phyloP scores from a whole-genome alignment of 2,113 vertebrate species.

The Neomonachus schauinslandi region DNA sequence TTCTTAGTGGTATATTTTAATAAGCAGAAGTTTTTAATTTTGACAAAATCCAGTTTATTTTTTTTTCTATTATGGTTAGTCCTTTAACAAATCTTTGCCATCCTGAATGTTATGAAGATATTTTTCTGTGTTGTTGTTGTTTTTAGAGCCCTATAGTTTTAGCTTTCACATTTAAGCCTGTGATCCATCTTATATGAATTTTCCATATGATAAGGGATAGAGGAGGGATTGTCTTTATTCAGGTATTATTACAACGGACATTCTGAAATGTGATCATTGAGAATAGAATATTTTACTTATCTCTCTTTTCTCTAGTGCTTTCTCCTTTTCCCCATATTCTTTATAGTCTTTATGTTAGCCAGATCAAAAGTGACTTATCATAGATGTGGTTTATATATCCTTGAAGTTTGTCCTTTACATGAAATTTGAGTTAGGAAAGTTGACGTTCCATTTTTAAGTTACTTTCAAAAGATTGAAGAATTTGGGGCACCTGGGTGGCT shows the following conservation, averaged over 20 bases:
- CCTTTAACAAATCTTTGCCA: constrained; percentile 1
- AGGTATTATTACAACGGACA: not conserved
- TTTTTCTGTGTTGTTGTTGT: not conserved
- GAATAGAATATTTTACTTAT: constrained; percentile 1
- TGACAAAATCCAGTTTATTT: not conserved
- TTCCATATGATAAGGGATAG: not conserved
- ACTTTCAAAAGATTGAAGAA: not conserved
- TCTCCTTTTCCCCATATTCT: not conserved
- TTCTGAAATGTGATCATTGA: not conserved
- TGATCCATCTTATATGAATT: not conserved
- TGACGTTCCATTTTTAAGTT: not conserved
- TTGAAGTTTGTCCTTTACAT: not conserved
- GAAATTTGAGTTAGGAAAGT: not conserved
- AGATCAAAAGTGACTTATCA: not conserved
- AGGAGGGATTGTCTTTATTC: not conserved
- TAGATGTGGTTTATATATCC: not conserved
- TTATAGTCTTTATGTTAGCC: not conserved
- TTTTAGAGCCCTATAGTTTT: not conserved
- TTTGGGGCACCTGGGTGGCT: not conserved
- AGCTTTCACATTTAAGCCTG: not conserved
- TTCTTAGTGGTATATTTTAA: not conserved
- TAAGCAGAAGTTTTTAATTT: not conserved
- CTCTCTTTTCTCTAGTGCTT: not conserved
- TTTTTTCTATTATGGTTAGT: not conserved
- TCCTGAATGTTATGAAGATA: not conserved